Evolutionary conservation across 2,888 invertebrate genomes (phyloP).

Genomic region (Apamea sordens): DNA sequence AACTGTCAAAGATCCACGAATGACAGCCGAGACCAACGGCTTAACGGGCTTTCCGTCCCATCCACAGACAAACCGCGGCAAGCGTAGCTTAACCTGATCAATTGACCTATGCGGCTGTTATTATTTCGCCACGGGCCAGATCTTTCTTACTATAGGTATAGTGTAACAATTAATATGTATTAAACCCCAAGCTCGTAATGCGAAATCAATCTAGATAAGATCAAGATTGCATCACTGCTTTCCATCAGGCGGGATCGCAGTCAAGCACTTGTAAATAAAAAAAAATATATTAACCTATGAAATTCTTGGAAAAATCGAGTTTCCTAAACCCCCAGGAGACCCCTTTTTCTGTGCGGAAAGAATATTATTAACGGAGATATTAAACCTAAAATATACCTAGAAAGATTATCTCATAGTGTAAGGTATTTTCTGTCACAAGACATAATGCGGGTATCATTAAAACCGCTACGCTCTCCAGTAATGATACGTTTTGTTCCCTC

Average conservation of each 20-base stretch:
- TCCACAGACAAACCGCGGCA: too few species aligned
- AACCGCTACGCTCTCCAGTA: constrained; percentile 21
- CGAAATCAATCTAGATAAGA: too few species aligned
- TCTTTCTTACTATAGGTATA: too few species aligned
- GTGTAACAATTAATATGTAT: not conserved
- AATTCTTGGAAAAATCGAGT: not conserved
- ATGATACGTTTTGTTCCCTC: constrained; percentile 38
- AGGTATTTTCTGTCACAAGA: not conserved
- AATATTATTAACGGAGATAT: not conserved
- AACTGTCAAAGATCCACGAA: too few species aligned
- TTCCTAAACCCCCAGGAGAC: not conserved
- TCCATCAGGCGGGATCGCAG: too few species aligned
- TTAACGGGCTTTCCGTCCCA: too few species aligned
- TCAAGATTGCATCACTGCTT: too few species aligned
- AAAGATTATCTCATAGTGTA: not conserved
- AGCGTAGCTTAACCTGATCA: too few species aligned
- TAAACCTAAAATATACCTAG: not conserved
- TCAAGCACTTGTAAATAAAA: too few species aligned
- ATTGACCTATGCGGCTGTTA: too few species aligned
- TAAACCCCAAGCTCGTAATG: not conserved
- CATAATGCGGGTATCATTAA: constrained; percentile 17
- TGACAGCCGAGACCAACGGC: too few species aligned
- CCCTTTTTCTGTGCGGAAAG: not conserved
- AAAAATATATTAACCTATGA: not conserved
- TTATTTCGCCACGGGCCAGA: too few species aligned